These are phyloP conservation scores for Lepidochitona cinerea DNA, from an alignment of 2,888 invertebrate genomes.

Conservation along the genomic window DNA sequence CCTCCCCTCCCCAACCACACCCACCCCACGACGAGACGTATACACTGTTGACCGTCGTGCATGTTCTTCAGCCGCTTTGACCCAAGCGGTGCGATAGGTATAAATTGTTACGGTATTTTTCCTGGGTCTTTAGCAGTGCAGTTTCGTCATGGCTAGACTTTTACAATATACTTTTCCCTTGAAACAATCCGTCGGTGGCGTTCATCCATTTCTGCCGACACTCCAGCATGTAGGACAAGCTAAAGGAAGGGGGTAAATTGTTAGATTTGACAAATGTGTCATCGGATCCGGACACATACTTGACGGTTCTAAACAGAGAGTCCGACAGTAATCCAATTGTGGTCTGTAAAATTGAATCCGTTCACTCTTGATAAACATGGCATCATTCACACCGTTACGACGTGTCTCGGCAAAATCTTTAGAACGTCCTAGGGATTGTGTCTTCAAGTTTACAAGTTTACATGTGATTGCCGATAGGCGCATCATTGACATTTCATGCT, in stretches of 20 bases:
- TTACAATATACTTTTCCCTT: too few species aligned
- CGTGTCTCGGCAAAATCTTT: neutral
- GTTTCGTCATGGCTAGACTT: too few species aligned
- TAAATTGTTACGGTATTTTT: too few species aligned
- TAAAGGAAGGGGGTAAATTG: too few species aligned
- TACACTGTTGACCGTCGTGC: too few species aligned
- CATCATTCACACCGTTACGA: neutral
- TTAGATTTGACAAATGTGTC: neutral
- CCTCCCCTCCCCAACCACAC: too few species aligned
- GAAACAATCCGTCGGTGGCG: too few species aligned
- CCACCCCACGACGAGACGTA: too few species aligned
- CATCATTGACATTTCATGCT: neutral
- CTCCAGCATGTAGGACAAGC: slow-evolving; percentile 48
- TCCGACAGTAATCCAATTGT: neutral
- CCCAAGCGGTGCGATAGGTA: too few species aligned
- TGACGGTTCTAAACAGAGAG: neutral
- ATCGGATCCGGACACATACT: neutral
- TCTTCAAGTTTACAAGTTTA: neutral
- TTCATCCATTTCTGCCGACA: slow-evolving; percentile 31
- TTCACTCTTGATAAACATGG: neutral
- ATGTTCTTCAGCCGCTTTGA: too few species aligned
- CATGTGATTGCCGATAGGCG: neutral
- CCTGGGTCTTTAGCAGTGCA: too few species aligned
- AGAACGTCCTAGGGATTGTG: neutral
- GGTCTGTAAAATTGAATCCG: neutral